Base-by-base conservation (phyloP, 2,797 vertebrate species). In the Alfaro cultratus region DNA sequence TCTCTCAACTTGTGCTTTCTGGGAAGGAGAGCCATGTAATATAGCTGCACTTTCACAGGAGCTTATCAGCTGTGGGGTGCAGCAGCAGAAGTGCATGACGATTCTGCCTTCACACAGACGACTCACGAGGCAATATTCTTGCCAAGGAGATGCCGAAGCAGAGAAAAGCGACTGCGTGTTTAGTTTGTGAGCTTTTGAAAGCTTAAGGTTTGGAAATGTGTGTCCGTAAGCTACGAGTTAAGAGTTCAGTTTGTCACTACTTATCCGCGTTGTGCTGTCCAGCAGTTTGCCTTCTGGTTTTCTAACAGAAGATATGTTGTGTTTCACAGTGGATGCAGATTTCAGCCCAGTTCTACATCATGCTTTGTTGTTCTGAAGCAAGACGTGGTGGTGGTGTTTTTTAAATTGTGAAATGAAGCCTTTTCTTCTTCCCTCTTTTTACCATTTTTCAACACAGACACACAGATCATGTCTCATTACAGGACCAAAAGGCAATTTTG, bases 21-120 rank as follows among this genome's bases (percentile, higher is more conserved):
- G 73, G 34, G 74, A 78, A 76, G 74, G 23, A 83, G 29, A 76
- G 57, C 55, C 26, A 64, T 79, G 60, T 86, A 73, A 80, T 83
- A 68, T 68, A 75, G 74, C 64, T 64, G 67, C 39, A 57, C 18
- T 79, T 80, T 82, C 68, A 80, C 47, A 70, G 55, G 76, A 16
- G 57, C 74, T 76, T 81, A 83, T 85, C 60, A 70, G 73, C 81
- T 79, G 74, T 43, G 29, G 53, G 55, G 64, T 64, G 55, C 26
- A 75, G 73, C 77, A 75, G 70, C 75, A 81, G 64, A 76, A 51
- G 43, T 67, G 36, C 74, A 74, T 4, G 47, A 47, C 31, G 75
- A 74, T 82, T 83, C 72, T 62, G 72, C 80, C 55, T 41, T 34
- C 76, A 45, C 57, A 68, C 51, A 78, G 75, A 80, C 76, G 53